Evolutionary conservation across 2,888 invertebrate genomes (phyloP).

Genomic region (Dexiosoma caninum): DNA sequence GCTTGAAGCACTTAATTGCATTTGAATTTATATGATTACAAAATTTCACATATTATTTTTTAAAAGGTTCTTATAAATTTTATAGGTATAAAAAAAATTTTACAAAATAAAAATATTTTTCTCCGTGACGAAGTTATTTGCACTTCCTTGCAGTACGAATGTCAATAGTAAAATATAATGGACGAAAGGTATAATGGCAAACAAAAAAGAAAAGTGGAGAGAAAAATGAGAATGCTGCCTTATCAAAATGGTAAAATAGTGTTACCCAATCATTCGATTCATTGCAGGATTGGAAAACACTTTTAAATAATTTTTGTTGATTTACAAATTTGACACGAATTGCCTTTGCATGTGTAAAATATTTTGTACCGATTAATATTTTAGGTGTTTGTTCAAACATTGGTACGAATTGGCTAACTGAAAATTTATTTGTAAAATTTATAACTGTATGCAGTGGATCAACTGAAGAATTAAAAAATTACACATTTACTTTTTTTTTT

Average conservation of each 20-base stretch:
- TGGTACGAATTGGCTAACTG: no score
- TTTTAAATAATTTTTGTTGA: no score
- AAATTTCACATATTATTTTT: conserved; percentile 43
- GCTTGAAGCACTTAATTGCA: conserved; percentile 20
- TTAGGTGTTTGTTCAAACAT: no score
- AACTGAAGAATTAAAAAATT: no score
- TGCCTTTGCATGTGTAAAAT: no score
- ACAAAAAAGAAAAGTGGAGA: background rate
- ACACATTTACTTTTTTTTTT: no score
- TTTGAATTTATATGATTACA: conserved; percentile 10
- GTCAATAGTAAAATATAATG: conserved; percentile 48
- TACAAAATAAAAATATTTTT: conserved; percentile 34
- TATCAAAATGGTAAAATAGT: background rate
- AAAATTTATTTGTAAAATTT: no score
- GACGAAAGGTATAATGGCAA: background rate
- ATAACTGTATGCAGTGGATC: no score
- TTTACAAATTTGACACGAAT: no score
- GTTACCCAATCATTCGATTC: background rate
- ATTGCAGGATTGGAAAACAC: background rate
- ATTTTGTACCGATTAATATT: no score
- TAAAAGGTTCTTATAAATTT: conserved; percentile 30
- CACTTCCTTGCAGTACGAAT: conserved; percentile 48
- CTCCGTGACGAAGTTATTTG: conserved; percentile 10
- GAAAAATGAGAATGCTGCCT: background rate
- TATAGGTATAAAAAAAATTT: conserved; percentile 7